These are phyloP conservation scores for Typhlomys cinereus DNA, from an alignment of 2,113 vertebrate genomes.

Conservation along the genomic window DNA sequence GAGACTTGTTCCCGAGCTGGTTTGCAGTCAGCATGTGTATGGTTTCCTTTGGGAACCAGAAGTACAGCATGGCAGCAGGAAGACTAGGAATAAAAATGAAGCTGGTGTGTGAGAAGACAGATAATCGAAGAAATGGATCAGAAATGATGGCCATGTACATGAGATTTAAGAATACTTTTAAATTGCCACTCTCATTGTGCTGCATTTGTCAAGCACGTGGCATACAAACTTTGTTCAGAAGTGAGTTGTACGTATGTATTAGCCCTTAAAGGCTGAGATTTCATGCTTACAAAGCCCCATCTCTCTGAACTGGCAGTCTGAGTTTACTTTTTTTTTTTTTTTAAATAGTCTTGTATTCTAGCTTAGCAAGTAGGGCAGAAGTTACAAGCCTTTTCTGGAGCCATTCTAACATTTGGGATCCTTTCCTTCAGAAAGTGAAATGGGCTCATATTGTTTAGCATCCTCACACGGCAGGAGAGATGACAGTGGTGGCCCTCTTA, in stretches of 20 bases:
- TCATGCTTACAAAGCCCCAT: neutral
- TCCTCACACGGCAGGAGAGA: neutral
- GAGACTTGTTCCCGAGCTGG: too few species aligned
- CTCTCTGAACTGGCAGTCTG: neutral
- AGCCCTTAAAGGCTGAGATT: slow-evolving; percentile 24
- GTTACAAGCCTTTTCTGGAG: slow-evolving; percentile 21
- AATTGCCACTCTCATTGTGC: neutral
- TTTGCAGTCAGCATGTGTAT: too few species aligned
- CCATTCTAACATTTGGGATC: neutral
- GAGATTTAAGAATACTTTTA: neutral
- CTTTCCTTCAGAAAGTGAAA: slow-evolving; percentile 27
- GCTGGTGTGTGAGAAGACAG: neutral
- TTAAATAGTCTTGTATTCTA: neutral
- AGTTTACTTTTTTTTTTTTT: neutral
- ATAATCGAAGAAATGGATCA: too few species aligned
- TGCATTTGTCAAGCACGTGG: neutral
- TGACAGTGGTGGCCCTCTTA: neutral
- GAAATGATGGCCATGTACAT: neutral
- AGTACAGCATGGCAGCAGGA: neutral
- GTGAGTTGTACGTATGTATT: neutral
- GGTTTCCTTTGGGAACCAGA: neutral
- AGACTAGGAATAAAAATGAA: neutral
- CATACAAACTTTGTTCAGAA: slow-evolving; percentile 32
- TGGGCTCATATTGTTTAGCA: neutral
- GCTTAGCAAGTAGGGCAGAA: slow-evolving; percentile 10